These are phyloP conservation scores for Peromyscus eremicus DNA, from an alignment of 2,797 vertebrate species.

Conservation along the genomic window DNA sequence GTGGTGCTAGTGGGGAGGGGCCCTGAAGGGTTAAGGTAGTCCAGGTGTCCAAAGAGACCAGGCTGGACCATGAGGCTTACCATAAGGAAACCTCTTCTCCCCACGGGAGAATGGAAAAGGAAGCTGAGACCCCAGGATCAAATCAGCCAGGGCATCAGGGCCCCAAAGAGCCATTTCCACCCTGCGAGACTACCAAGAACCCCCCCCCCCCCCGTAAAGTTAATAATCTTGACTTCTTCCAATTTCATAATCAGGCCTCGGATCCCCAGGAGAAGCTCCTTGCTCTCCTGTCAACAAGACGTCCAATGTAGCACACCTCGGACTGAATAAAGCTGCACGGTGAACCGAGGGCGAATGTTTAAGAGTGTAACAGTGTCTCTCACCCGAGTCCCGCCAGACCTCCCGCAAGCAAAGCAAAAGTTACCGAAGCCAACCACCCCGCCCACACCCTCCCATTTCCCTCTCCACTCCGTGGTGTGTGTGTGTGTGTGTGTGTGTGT, in stretches of 20 bases:
- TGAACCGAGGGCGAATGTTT: constrained; percentile 87
- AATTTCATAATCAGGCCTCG: constrained; percentile 88
- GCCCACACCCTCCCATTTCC: constrained; percentile 43
- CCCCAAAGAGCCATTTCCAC: not conserved
- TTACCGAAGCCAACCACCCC: constrained; percentile 86
- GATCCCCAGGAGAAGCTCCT: constrained; percentile 81
- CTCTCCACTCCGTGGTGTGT: not conserved
- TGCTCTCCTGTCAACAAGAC: constrained; percentile 86
- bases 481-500: too few species aligned
- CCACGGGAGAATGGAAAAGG: not conserved
- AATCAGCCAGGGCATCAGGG: not conserved
- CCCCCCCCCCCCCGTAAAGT: constrained; percentile 80
- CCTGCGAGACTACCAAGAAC: not conserved
- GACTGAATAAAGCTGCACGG: constrained; percentile 87
- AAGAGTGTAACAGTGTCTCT: constrained; percentile 84
- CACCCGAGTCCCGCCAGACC: constrained; percentile 79
- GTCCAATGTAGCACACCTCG: constrained; percentile 89
- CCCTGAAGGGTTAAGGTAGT: not conserved
- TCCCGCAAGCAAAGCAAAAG: constrained; percentile 84
- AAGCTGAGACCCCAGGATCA: not conserved
- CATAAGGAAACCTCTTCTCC: not conserved
- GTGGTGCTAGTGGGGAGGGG: not conserved
- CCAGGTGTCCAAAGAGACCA: not conserved
- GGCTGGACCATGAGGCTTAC: not conserved
- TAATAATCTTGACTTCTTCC: constrained; percentile 86